phyloP scores from a whole-genome alignment of 2,113 vertebrate genomes.

The Plectropomus leopardus region DNA sequence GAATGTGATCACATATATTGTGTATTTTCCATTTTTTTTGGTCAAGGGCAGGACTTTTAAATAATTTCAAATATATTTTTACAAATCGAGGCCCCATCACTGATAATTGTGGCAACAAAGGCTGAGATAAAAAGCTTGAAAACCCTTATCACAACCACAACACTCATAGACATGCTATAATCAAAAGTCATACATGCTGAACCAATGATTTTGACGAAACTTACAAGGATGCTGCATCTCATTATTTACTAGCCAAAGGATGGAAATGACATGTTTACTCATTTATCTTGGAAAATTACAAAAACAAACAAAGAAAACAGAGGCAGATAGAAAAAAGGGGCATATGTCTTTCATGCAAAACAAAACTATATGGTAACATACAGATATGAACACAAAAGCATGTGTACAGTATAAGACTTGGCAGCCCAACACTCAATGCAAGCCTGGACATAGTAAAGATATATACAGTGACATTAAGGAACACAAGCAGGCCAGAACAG shows the following conservation, averaged over 20 bases:
- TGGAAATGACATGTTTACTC: background rate
- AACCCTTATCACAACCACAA: background rate
- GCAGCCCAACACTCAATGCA: conserved; percentile 3
- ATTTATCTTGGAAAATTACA: background rate
- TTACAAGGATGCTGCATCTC: background rate
- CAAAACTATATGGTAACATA: conserved; percentile 5
- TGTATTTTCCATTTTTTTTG: background rate
- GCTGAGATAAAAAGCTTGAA: background rate
- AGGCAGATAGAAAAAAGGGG: background rate
- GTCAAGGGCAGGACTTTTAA: background rate
- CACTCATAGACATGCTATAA: background rate
- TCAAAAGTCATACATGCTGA: background rate
- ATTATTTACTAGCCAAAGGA: background rate
- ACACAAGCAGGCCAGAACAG: conserved; percentile 35
- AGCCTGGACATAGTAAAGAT: conserved; percentile 47
- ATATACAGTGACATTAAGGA: conserved; percentile 26
- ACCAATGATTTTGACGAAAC: background rate
- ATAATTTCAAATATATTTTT: too few species aligned
- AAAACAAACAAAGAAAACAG: conserved; percentile 6
- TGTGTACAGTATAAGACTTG: conserved; percentile 8
- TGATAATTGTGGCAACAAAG: background rate
- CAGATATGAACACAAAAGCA: conserved; percentile 5
- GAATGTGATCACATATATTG: conserved; percentile 1
- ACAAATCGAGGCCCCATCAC: too few species aligned
- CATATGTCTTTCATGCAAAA: background rate